Percentiles rank a stretch among this genome's conserved stretches.
These are phyloP conservation scores for Helarctos malayanus DNA, from an alignment of 2,797 vertebrate species.

Conservation along the genomic window DNA sequence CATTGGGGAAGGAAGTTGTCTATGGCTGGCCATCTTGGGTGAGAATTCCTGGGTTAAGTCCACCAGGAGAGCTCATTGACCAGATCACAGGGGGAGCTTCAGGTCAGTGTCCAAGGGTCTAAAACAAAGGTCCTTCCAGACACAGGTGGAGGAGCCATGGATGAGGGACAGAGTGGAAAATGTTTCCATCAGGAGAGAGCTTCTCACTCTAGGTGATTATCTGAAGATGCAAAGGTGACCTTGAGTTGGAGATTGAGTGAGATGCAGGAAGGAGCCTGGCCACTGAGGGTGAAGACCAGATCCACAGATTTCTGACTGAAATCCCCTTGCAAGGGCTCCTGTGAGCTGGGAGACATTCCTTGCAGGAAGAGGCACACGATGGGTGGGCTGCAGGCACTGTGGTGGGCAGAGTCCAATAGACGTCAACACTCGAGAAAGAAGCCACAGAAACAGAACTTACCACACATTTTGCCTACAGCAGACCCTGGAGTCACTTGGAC, in stretches of 20 bases:
- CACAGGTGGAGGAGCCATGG: not conserved
- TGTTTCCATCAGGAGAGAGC: not conserved
- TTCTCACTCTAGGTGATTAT: not conserved
- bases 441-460: not conserved
- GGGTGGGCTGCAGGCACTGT: not conserved
- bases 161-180: not conserved
- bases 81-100: not conserved
- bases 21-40: too few relatives aligned
- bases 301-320: not conserved
- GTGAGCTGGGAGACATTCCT: not conserved
- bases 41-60: not conserved
- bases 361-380: accelerated
- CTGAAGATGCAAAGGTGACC: not conserved
- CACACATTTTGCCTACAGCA: too few relatives aligned
- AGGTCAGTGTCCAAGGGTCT: too few relatives aligned
- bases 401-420: too few relatives aligned
- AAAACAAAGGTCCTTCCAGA: not conserved
- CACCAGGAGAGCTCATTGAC: too few relatives aligned
- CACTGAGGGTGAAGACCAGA: not conserved
- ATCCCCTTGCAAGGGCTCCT: not conserved
- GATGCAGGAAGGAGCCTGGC: not conserved
- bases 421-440: not conserved
- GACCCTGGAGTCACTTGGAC: not conserved
- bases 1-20: too few relatives aligned
- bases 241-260: not conserved